Evolutionary conservation across 2,888 invertebrate species (phyloP), one percentile per base, ranked within the genome.

Genomic region (Autographa pulchrina): DNA sequence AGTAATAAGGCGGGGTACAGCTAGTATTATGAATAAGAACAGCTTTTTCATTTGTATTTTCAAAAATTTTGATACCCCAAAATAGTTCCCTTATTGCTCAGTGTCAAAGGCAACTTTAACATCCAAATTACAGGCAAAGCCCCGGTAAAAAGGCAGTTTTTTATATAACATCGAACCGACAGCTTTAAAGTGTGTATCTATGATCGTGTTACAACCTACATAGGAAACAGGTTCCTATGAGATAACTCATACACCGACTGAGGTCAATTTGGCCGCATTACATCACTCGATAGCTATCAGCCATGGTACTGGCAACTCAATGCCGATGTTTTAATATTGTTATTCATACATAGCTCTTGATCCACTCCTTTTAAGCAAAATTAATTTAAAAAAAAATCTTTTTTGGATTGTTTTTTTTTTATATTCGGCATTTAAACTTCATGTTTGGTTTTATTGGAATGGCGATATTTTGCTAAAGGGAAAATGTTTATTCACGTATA

Each of bases 161-260:
- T n/a, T 48, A n/a, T n/a, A n/a, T 4, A 48, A 48, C n/a, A 7
- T 16, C 7, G 7, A 48, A 48, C n/a, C 48, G 8, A 48, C 7
- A n/a, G n/a, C n/a, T n/a, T 48, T n/a, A 4, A 16, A 48, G 48
- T 20, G 20, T 25, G 25, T 20, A 25, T 20, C 66, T 77, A 65
- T 5, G 16, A 38, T 77, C 66, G 77, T n/a, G 48, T 9, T 41
- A 64, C 86, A 82, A 81, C 84, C 86, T 85, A 88, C 86, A 82
- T 81, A 77, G 60, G 65, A 85, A 92, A 92, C 92, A 85, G 92
- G 92, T 92, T 92, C 86, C 86, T 78, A 81, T 70, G 82, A 89
- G 88, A 92, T 91, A 90, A 90, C 88, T 86, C 83, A 85, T 78
- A 86, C 65, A 75, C 75, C 83, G 75, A 76, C 80, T 83, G 91